phyloP scores from a whole-genome alignment of 2,797 vertebrate species.

The Gymnoscopelus microlampas region DNA sequence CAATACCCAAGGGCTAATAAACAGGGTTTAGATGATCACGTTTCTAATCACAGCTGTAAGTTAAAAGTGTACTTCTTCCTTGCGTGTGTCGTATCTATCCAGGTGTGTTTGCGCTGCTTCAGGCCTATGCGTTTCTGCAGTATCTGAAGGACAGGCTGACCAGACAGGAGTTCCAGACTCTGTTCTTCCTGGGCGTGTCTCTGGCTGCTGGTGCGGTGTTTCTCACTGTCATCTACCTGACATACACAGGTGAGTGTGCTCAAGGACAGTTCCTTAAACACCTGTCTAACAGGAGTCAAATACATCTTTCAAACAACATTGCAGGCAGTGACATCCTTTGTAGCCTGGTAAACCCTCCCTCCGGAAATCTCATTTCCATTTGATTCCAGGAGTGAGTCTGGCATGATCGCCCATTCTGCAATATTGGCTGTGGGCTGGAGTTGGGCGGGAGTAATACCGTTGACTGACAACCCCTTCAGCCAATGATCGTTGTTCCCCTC shows the following conservation, averaged over 20 bases:
- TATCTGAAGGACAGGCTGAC: slow-evolving; percentile 97
- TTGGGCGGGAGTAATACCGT: too few relatives aligned
- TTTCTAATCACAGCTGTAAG: neutral
- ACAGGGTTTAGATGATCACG: neutral
- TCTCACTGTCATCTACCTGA: slow-evolving; percentile 97
- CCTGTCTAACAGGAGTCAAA: neutral
- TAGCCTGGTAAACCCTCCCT: too few relatives aligned
- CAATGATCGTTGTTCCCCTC: too few relatives aligned
- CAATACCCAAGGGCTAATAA: too few relatives aligned
- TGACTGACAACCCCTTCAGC: too few relatives aligned
- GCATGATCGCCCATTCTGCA: too few relatives aligned
- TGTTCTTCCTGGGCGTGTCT: slow-evolving; percentile 97
- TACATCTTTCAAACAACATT: neutral
- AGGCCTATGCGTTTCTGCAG: slow-evolving; percentile 96
- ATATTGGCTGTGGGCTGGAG: too few relatives aligned
- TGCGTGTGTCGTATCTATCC: slow-evolving; percentile 32
- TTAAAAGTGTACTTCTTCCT: neutral
- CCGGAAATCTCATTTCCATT: too few relatives aligned
- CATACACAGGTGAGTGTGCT: slow-evolving; percentile 90
- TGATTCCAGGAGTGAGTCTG: too few relatives aligned
- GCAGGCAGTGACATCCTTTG: too few relatives aligned
- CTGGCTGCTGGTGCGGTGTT: slow-evolving; percentile 94
- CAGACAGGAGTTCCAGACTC: slow-evolving; percentile 97
- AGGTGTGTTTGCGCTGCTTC: slow-evolving; percentile 96
- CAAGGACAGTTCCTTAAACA: neutral